Percentiles rank a stretch among this genome's conserved stretches.
These are phyloP conservation scores for Apodemus sylvaticus DNA, from an alignment of 2,113 vertebrate genomes.

Conservation along the genomic window DNA sequence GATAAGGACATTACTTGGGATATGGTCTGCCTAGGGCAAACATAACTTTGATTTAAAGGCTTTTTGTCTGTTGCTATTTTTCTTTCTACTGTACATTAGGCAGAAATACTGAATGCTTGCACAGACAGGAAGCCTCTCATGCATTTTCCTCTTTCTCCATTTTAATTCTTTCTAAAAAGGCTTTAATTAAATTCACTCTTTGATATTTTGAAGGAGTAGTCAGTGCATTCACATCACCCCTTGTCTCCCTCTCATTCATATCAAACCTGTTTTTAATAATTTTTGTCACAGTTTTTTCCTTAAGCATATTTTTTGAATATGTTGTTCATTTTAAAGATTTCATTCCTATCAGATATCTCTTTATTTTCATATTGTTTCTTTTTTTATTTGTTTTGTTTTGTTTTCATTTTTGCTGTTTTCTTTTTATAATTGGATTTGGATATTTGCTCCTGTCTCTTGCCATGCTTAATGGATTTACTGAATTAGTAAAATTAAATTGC, in stretches of 20 bases:
- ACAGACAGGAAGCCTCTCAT: too few species aligned
- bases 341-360: background rate
- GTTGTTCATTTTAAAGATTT: background rate
- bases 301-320: background rate
- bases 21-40: background rate
- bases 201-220: too few species aligned
- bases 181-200: background rate
- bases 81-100: rapidly evolving
- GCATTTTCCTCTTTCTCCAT: background rate
- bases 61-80: background rate
- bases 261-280: too few species aligned
- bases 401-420: background rate
- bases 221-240: background rate
- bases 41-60: background rate
- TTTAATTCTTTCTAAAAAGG: background rate
- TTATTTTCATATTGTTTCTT: background rate
- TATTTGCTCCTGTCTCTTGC: background rate
- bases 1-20: background rate
- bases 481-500: constrained; percentile 21
- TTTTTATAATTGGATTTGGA: background rate
- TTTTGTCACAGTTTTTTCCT: background rate
- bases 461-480: background rate
- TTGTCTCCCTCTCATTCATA: background rate
- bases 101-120: background rate
- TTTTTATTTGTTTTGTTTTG: background rate